A percentile compares a stretch with the other conserved stretches of the same genome.
Conservation (phyloP, 2,113 vertebrate genomes). For the Haliaeetus leucogaster region DNA sequence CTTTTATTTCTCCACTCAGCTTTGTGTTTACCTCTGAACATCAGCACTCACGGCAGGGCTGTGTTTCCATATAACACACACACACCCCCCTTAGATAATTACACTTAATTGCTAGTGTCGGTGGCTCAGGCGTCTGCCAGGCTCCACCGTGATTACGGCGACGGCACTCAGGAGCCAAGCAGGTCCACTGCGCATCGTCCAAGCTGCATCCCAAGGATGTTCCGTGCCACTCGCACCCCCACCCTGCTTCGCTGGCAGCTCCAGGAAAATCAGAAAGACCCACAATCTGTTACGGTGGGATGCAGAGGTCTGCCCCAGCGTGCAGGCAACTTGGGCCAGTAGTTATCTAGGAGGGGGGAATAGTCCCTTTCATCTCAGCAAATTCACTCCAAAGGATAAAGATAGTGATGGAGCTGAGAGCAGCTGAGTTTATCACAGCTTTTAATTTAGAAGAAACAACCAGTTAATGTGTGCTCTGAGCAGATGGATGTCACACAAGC, state of each 20-base stretch:
- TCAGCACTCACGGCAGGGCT: neutral
- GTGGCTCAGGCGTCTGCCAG: neutral
- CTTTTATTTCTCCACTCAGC: neutral
- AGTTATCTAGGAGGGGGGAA: neutral
- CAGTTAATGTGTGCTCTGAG: neutral
- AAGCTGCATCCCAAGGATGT: neutral
- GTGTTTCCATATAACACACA: neutral
- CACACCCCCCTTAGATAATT: neutral
- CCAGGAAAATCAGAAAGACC: neutral
- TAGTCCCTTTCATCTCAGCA: neutral
- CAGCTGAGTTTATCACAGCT: constrained; percentile 33
- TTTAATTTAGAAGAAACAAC: constrained; percentile 24
- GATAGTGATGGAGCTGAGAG: neutral
- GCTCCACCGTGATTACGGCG: fast-evolving
- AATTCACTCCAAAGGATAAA: neutral
- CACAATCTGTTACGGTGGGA: fast-evolving
- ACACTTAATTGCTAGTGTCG: neutral
- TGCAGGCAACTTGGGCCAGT: neutral
- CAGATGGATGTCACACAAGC: neutral
- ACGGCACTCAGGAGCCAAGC: fast-evolving
- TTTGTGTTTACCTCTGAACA: neutral
- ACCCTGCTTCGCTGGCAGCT: neutral
- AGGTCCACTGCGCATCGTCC: fast-evolving
- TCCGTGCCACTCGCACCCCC: fast-evolving
- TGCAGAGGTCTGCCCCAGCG: neutral